Conservation (phyloP, 2,888 invertebrate genomes). For the Ariolimax columbianus region DNA sequence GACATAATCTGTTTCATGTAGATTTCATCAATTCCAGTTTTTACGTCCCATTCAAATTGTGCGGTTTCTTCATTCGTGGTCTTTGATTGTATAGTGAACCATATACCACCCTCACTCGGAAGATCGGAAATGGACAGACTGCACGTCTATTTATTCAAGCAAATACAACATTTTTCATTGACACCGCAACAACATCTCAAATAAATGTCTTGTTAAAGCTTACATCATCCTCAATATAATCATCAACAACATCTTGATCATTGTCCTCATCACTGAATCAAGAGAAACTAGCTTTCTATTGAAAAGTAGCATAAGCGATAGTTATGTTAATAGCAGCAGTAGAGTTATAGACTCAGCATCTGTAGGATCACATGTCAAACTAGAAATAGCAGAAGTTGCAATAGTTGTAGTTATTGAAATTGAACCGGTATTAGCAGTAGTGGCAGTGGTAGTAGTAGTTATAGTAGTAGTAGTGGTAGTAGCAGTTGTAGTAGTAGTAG, state of each 20-base stretch:
- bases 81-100: not conserved
- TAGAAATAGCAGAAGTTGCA: too few species aligned
- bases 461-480: constrained; percentile 31
- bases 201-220: too few species aligned
- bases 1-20: not conserved
- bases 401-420: constrained; percentile 14
- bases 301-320: too few species aligned
- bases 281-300: too few species aligned
- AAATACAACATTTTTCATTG: too few species aligned
- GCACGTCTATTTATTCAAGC: not conserved
- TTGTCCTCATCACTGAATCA: too few species aligned
- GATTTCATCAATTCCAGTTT: not conserved
- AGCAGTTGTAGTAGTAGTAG: constrained; percentile 16
- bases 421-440: not conserved
- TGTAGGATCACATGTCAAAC: too few species aligned
- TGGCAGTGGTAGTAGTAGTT: constrained; percentile 25
- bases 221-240: too few species aligned
- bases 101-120: not conserved
- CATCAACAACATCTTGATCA: too few species aligned
- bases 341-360: too few species aligned
- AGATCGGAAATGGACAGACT: not conserved
- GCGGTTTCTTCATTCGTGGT: not conserved
- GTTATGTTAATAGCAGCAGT: too few species aligned
- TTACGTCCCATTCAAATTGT: not conserved
- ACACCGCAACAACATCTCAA: too few species aligned